Percentiles rank a stretch among this genome's conserved stretches.
Evolutionary conservation across 2,888 invertebrate species (phyloP).

Genomic region (Euplagia quadripunctaria): DNA sequence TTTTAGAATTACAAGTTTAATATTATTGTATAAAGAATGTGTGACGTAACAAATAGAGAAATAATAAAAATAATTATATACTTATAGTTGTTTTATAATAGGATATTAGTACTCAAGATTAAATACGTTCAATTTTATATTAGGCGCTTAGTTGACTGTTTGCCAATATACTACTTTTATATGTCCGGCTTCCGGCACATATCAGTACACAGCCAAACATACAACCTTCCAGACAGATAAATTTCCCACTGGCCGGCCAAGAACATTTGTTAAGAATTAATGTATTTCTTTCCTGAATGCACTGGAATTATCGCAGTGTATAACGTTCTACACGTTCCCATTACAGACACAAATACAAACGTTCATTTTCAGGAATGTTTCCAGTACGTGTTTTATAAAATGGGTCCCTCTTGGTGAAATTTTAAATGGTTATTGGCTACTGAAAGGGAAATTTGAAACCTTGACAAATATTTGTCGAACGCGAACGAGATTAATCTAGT

Average conservation of each 20-base stretch:
- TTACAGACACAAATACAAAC: neutral
- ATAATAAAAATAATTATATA: no score
- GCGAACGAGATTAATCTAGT: no score
- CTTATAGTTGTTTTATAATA: no score
- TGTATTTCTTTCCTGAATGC: constrained; percentile 38
- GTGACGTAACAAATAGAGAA: no score
- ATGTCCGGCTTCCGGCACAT: constrained; percentile 9
- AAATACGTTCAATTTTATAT: neutral
- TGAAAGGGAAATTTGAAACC: no score
- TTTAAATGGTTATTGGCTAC: no score
- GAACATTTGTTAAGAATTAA: constrained; percentile 37
- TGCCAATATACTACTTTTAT: constrained; percentile 14
- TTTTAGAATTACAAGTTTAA: no score
- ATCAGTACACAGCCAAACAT: neutral
- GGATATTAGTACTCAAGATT: neutral
- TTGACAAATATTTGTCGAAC: no score
- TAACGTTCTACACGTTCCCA: neutral
- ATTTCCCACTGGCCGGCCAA: constrained; percentile 20
- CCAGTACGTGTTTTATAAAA: no score
- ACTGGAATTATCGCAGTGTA: constrained; percentile 14
- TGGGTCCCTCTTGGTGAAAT: no score
- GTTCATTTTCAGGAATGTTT: no score
- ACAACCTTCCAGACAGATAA: constrained; percentile 20
- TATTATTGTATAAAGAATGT: no score
- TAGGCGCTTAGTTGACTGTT: neutral